Percentiles rank a stretch among this genome's conserved stretches.
Conservation (phyloP, 2,888 invertebrate species). For the Eupithecia inturbata region DNA sequence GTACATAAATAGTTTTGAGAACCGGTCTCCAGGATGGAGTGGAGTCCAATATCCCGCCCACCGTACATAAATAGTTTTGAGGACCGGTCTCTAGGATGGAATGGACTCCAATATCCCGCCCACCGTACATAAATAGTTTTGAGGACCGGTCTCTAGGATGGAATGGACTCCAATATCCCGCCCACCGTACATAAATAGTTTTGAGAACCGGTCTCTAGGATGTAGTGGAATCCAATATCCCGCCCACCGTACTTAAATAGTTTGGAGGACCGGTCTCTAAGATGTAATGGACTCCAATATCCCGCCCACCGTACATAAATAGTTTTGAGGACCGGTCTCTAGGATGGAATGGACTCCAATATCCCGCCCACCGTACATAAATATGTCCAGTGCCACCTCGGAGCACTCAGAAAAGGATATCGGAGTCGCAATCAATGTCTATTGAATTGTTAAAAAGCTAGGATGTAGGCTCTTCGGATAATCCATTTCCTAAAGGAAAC, state of each 20-base stretch:
- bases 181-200: not conserved
- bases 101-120: not conserved
- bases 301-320: not conserved
- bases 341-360: not conserved
- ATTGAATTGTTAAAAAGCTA: constrained; percentile 1
- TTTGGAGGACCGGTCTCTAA: not conserved
- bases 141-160: not conserved
- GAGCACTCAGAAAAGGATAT: constrained; percentile 4
- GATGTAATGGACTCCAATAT: not conserved
- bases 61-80: not conserved
- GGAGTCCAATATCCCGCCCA: not conserved
- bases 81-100: not conserved
- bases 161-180: not conserved
- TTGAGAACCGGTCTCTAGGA: not conserved
- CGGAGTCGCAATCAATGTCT: constrained; percentile 11
- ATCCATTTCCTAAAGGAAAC: not conserved
- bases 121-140: not conserved
- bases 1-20: not conserved
- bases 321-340: not conserved
- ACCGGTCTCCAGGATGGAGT: not conserved
- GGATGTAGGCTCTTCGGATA: not conserved
- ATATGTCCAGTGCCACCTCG: constrained; percentile 1
- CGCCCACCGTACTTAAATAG: not conserved
- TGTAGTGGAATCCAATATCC: not conserved
- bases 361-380: not conserved